A percentile compares a stretch with the other conserved stretches of the same genome.
Conservation (phyloP, 2,797 vertebrate species). For the Hylomyscus alleni region DNA sequence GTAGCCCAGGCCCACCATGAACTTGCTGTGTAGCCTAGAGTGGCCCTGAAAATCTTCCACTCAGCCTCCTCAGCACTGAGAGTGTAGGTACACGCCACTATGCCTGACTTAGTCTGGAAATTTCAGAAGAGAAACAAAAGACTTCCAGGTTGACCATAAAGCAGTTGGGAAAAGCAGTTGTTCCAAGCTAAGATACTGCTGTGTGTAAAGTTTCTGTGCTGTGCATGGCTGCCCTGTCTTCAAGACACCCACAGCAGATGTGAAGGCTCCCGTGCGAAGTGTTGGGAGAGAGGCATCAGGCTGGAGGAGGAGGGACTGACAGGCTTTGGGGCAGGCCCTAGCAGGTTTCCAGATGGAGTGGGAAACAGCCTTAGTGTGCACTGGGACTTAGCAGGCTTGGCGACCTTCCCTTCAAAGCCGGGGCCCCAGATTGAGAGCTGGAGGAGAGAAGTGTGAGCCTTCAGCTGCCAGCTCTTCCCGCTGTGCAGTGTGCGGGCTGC, state of each 20-base stretch:
- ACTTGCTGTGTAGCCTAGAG: not conserved
- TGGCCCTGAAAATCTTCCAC: not conserved
- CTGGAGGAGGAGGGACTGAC: not conserved
- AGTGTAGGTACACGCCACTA: not conserved
- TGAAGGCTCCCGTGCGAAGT: not conserved
- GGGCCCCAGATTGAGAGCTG: slow-evolving; percentile 83
- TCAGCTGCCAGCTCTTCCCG: slow-evolving; percentile 87
- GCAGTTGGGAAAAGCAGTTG: not conserved
- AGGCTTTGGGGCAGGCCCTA: slow-evolving; percentile 53
- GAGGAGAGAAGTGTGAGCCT: slow-evolving; percentile 82
- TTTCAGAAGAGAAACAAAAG: slow-evolving; percentile 14
- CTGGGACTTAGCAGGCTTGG: slow-evolving; percentile 64
- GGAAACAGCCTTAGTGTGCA: slow-evolving; percentile 30
- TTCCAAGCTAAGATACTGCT: slow-evolving; percentile 5
- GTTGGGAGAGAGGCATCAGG: not conserved
- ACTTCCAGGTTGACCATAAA: not conserved
- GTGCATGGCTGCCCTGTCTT: not conserved
- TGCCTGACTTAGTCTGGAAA: not conserved
- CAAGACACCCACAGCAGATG: not conserved
- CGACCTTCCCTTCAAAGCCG: slow-evolving; percentile 78
- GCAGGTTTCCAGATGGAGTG: slow-evolving; percentile 52
- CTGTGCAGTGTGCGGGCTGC: slow-evolving; percentile 89
- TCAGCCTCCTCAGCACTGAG: not conserved
- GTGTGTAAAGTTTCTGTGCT: slow-evolving; percentile 41
- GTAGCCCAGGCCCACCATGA: not conserved